phyloP scores from a whole-genome alignment of 2,888 invertebrate species.

The Oegoconia quadripuncta region DNA sequence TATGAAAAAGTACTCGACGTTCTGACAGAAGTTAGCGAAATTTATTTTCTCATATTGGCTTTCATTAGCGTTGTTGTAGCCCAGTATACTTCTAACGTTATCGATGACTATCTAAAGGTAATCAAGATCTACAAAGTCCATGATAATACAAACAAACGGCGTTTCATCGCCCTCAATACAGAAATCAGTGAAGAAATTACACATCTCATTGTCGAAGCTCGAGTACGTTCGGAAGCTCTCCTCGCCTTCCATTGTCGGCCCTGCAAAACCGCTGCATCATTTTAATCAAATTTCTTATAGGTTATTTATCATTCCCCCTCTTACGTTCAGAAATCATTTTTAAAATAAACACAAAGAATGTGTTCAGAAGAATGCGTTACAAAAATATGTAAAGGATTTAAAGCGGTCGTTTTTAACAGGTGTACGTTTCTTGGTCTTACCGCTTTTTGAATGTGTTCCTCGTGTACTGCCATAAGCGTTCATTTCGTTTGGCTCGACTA shows the following conservation, averaged over 20 bases:
- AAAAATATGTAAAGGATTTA: slow-evolving; percentile 70
- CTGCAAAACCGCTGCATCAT: slow-evolving; percentile 47
- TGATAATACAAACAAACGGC: slow-evolving; percentile 3
- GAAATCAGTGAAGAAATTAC: slow-evolving; percentile 39
- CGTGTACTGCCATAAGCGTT: neutral
- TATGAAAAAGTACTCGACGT: too few species aligned
- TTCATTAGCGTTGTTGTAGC: too few species aligned
- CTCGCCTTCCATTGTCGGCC: slow-evolving; percentile 28
- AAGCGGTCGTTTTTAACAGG: slow-evolving; percentile 60
- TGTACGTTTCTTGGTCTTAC: slow-evolving; percentile 46
- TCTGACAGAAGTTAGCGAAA: too few species aligned
- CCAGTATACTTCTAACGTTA: neutral
- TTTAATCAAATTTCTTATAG: slow-evolving; percentile 53
- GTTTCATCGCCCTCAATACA: slow-evolving; percentile 27
- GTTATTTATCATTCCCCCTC: slow-evolving; percentile 49
- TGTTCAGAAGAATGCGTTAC: slow-evolving; percentile 59
- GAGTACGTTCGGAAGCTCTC: slow-evolving; percentile 45
- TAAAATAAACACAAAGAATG: slow-evolving; percentile 60
- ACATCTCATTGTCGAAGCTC: slow-evolving; percentile 29
- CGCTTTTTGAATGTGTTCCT: slow-evolving; percentile 20
- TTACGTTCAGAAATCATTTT: slow-evolving; percentile 36
- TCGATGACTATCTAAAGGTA: neutral
- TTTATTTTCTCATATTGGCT: too few species aligned
- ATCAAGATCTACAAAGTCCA: neutral
- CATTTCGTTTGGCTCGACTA: neutral